Base-by-base conservation (phyloP, 1,140 invertebrate genomes). In the Cyclina sinensis region DNA sequence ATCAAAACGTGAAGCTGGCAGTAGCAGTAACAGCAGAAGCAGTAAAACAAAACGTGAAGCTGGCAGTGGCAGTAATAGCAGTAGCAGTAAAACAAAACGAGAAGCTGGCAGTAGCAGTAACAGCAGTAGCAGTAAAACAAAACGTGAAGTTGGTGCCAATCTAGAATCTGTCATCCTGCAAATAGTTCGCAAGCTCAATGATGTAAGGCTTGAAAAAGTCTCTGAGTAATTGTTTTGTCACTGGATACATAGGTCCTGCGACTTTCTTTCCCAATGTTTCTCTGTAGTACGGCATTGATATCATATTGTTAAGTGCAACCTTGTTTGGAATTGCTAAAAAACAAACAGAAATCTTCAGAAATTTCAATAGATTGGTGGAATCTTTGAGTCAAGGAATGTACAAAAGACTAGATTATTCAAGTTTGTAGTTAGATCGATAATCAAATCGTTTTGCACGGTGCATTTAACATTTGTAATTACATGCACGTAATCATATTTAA, bases 91-190 rank as follows among this genome's bases (percentile, higher is more conserved):
- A n/a, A n/a, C n/a, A n/a, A n/a, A n/a, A n/a, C n/a, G n/a, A n/a
- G n/a, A n/a, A n/a, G n/a, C n/a, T n/a, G n/a, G n/a, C n/a, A n/a
- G n/a, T n/a, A n/a, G n/a, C n/a, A n/a, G n/a, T n/a, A n/a, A n/a
- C n/a, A n/a, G n/a, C n/a, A n/a, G n/a, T n/a, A n/a, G n/a, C n/a
- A n/a, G n/a, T n/a, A n/a, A n/a, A n/a, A n/a, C n/a, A n/a, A n/a
- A n/a, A n/a, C n/a, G n/a, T n/a, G n/a, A n/a, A n/a, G n/a, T n/a
- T n/a, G n/a, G n/a, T 48, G 14, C 46, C 5, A 32, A 51, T 54
- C 16, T n/a, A 21, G 37, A 32, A 79, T 79, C 76, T 79, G 16
- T 79, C 48, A 27, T 79, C 76, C n/a, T 57, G n/a, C 11, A 79
- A 37, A 35, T 30, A 46, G 0, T 27, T 37, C 16, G 48, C 76